These are phyloP conservation scores for Seriola aureovittata DNA, from an alignment of 2,113 vertebrate species.

Conservation along the genomic window DNA sequence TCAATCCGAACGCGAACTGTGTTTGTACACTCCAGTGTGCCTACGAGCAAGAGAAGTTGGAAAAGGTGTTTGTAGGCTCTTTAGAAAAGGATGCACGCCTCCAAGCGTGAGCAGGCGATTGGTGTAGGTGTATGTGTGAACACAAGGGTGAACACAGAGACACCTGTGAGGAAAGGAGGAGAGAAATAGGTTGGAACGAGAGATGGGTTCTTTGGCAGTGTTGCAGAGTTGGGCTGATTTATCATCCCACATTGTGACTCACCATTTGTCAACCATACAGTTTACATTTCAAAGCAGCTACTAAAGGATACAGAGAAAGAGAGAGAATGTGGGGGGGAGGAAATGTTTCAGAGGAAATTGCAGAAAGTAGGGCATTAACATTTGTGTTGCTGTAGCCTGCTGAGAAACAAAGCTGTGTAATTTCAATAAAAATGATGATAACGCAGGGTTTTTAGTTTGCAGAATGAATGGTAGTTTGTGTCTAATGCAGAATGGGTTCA, in stretches of 20 bases:
- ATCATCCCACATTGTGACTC: constrained; percentile 83
- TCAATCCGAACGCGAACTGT: constrained; percentile 8
- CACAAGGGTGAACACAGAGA: constrained; percentile 62
- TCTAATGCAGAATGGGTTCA: background rate
- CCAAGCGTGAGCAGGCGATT: constrained; percentile 58
- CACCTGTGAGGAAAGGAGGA: constrained; percentile 64
- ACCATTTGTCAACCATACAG: constrained; percentile 72
- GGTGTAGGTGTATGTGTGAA: constrained; percentile 78
- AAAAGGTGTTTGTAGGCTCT: constrained; percentile 45
- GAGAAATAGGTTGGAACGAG: constrained; percentile 53
- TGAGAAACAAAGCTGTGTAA: constrained; percentile 21
- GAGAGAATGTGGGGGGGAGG: constrained; percentile 6
- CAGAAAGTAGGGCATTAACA: constrained; percentile 46
- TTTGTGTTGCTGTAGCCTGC: constrained; percentile 13
- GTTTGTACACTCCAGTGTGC: constrained; percentile 9
- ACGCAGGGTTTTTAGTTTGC: background rate
- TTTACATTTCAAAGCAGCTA: constrained; percentile 72
- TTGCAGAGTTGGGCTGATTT: constrained; percentile 72
- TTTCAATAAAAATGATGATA: constrained; percentile 6
- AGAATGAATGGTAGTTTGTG: background rate
- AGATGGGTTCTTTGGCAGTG: constrained; percentile 58
- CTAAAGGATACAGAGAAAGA: constrained; percentile 39
- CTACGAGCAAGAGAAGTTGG: background rate
- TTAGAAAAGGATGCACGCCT: constrained; percentile 65
- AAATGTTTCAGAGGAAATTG: constrained; percentile 15